Evolutionary conservation across 1,140 invertebrate genomes (phyloP), one percentile per base, ranked within the genome.

Genomic region (Plodia interpunctella): DNA sequence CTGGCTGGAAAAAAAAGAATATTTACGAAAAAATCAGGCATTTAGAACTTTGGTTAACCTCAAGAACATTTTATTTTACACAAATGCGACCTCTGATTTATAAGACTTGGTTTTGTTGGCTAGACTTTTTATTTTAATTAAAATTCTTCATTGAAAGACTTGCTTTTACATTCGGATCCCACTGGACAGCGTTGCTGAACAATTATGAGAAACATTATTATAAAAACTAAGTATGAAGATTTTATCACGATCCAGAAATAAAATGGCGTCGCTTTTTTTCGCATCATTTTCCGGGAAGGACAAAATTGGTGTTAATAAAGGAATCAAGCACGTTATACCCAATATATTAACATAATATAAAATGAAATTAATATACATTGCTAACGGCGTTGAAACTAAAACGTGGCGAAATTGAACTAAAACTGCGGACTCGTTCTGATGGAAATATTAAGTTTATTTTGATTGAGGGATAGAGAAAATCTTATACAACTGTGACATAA

Each of bases 401-500:
- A 32, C 11, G 3, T 11, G 10, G 30, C 11, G 9, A 32, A 32
- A 9, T 9, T 32, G 2, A n/a, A 44, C 38, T 1, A 17, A 44
- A 15, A 3, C 38, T 44, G 38, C 38, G n/a, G n/a, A 15, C 13
- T 44, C 5, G 13, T 4, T 17, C 38, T 5, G 10, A 15, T 10
- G 38, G 13, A 44, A 9, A 32, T 15, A 44, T 35, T 35, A 35
- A 35, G 32, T 35, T 35, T 35, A 13, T 35, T 25, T 25, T 25
- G n/a, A 44, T 44, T 44, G n/a, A 15, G 38, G 15, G 38, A 17
- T 15, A 17, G 21, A 53, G 25, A 53, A 53, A 25, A 32, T 32
- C 17, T 53, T 53, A n/a, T 21, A 13, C 51, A 53, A 53, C 51
- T 21, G 21, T 53, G 51, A 53, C 51, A 53, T 53, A 53, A 53